These are phyloP conservation scores for Parazoanthus swiftii DNA, from an alignment of 92 coral and sea anemone species.

Conservation along the genomic window DNA sequence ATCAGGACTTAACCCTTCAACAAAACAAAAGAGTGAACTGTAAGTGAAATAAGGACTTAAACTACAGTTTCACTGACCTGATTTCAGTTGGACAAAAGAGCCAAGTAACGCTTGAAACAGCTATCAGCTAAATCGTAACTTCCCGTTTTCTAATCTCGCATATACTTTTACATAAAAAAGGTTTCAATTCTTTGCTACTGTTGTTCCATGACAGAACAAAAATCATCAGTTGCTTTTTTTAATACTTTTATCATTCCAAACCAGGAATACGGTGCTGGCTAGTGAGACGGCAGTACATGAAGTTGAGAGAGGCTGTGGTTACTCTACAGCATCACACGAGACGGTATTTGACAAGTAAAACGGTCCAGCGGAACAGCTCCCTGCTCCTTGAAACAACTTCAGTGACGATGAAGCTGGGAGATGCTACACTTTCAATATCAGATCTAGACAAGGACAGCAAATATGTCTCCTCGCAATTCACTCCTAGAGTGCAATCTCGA, in stretches of 20 bases:
- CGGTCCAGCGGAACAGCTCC: background rate
- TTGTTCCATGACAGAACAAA: background rate
- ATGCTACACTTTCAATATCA: background rate
- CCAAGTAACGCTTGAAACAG: background rate
- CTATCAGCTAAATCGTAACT: background rate
- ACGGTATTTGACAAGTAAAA: conserved; percentile 24
- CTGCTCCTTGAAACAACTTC: background rate
- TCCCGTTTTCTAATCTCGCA: too few relatives aligned
- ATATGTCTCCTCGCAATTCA: background rate
- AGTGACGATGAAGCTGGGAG: background rate
- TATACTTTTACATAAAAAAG: too few relatives aligned
- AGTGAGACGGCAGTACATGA: conserved; percentile 36
- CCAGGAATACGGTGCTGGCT: conserved; percentile 57
- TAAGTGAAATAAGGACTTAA: background rate
- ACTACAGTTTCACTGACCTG: background rate
- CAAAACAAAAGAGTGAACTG: background rate
- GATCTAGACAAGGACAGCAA: background rate
- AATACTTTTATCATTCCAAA: background rate
- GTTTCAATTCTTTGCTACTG: too few relatives aligned
- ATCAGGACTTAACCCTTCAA: too few relatives aligned
- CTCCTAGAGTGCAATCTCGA: background rate
- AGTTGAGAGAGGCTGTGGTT: conserved; percentile 41
- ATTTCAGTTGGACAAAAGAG: too few relatives aligned
- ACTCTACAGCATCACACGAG: conserved; percentile 50
- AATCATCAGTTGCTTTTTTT: background rate